These are phyloP conservation scores for Channa maculata DNA, from an alignment of 2,113 vertebrate species.

Conservation along the genomic window DNA sequence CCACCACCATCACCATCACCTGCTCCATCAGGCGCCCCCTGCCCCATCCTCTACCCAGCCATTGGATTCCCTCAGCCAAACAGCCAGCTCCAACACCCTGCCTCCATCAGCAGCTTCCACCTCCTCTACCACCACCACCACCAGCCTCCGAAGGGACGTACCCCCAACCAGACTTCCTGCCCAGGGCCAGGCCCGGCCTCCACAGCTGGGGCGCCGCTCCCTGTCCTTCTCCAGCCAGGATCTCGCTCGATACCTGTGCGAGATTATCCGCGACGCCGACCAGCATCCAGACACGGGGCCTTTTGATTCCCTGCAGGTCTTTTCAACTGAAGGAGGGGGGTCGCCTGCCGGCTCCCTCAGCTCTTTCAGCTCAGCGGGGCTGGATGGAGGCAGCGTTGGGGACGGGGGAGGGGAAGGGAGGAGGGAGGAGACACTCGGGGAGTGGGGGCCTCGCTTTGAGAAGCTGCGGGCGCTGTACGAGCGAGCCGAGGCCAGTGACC, in stretches of 20 bases:
- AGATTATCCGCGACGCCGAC: constrained; percentile 84
- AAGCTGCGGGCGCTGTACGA: constrained; percentile 87
- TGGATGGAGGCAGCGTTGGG: constrained; percentile 69
- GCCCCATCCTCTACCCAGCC: constrained; percentile 65
- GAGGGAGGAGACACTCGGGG: constrained; percentile 79
- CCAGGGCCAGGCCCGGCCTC: constrained; percentile 77
- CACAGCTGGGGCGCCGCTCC: constrained; percentile 70
- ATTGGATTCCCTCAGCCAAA: constrained; percentile 62
- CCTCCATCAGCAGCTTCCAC: constrained; percentile 69
- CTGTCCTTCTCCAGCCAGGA: constrained; percentile 81
- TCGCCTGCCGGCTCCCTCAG: constrained; percentile 86
- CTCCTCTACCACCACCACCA: constrained; percentile 44
- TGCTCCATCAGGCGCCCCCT: constrained; percentile 67
- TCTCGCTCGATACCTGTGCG: constrained; percentile 82
- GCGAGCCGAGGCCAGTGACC: constrained; percentile 79
- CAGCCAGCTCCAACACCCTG: constrained; percentile 60
- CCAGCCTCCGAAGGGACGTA: constrained; percentile 79
- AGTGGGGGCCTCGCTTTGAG: constrained; percentile 90
- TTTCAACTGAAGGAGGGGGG: constrained; percentile 86
- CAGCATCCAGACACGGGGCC: constrained; percentile 77
- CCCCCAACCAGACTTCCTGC: constrained; percentile 75
- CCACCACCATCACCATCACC: constrained; percentile 67
- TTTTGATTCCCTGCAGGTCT: constrained; percentile 86
- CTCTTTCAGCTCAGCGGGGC: constrained; percentile 82
- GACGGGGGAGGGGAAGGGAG: constrained; percentile 42